These are phyloP conservation scores for Zoanthus sociatus DNA, from an alignment of 92 coral and sea anemone genomes.

Conservation along the genomic window DNA sequence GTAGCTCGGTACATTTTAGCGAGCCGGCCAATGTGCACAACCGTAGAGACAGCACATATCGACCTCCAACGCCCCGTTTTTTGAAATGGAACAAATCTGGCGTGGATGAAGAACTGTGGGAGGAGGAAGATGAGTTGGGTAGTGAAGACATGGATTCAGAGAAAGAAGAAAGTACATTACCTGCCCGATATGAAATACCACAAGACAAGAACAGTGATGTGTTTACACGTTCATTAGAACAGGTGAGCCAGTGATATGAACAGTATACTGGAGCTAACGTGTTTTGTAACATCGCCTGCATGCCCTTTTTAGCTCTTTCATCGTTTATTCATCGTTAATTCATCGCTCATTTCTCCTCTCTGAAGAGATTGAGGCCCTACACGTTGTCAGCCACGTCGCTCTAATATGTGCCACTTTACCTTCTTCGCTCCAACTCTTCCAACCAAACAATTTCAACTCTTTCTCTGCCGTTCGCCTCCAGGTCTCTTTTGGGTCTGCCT, in stretches of 20 bases:
- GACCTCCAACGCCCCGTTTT: conserved; percentile 82
- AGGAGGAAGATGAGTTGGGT: conserved; percentile 53
- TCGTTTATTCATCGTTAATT: no score
- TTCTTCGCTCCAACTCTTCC: no score
- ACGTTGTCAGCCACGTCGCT: no score
- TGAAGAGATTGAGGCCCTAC: no score
- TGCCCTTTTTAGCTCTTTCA: no score
- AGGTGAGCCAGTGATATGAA: background rate
- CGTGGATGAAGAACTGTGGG: conserved; percentile 32
- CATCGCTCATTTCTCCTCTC: no score
- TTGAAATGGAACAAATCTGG: conserved; percentile 29
- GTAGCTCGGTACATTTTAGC: conserved; percentile 77
- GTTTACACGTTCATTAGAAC: background rate
- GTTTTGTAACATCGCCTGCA: no score
- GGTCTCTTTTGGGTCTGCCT: no score
- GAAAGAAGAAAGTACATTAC: conserved; percentile 1
- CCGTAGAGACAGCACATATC: conserved; percentile 66
- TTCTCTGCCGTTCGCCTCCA: no score
- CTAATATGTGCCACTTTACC: no score
- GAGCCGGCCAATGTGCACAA: conserved; percentile 29
- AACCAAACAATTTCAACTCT: no score
- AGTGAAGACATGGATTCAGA: conserved; percentile 47
- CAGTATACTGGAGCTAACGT: background rate
- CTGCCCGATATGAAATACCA: background rate
- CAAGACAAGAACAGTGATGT: background rate